These are phyloP conservation scores for Podarcis muralis DNA, from an alignment of 2,113 vertebrate genomes.

Conservation along the genomic window DNA sequence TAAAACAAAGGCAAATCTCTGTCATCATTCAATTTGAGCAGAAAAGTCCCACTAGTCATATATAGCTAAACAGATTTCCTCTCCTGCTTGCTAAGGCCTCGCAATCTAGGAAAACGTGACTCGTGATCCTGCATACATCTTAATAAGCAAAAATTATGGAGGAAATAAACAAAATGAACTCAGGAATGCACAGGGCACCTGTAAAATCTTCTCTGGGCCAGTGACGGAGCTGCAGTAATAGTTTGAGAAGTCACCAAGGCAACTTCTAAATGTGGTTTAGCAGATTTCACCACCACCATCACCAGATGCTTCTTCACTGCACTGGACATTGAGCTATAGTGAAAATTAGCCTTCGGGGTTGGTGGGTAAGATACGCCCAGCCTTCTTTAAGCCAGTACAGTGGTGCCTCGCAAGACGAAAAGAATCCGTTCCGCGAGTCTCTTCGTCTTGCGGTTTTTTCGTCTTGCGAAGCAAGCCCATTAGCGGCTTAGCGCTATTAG, in stretches of 20 bases:
- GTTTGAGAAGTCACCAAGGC: neutral
- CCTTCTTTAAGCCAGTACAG: neutral
- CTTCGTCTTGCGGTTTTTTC: too few relatives aligned
- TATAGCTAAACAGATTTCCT: slow-evolving; percentile 49
- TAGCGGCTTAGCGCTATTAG: too few relatives aligned
- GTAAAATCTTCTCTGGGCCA: slow-evolving; percentile 1
- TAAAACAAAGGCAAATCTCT: slow-evolving; percentile 54
- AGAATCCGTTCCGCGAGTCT: too few relatives aligned
- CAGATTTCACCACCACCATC: neutral
- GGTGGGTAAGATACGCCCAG: neutral
- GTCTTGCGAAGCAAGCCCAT: too few relatives aligned
- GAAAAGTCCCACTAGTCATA: slow-evolving; percentile 39
- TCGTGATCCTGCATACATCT: neutral
- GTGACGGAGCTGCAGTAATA: neutral
- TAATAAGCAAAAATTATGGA: neutral
- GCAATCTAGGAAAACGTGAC: slow-evolving; percentile 33
- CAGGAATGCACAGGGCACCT: neutral
- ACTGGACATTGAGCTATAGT: neutral
- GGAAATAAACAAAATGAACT: slow-evolving; percentile 18
- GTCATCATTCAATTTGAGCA: slow-evolving; percentile 44
- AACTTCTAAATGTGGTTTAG: slow-evolving; percentile 10
- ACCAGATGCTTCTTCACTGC: neutral
- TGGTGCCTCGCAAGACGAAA: too few relatives aligned
- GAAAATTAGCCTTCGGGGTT: neutral
- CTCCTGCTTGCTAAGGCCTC: slow-evolving; percentile 46